Conservation (phyloP, 2,888 invertebrate genomes). For the Heteropelma amictum region DNA sequence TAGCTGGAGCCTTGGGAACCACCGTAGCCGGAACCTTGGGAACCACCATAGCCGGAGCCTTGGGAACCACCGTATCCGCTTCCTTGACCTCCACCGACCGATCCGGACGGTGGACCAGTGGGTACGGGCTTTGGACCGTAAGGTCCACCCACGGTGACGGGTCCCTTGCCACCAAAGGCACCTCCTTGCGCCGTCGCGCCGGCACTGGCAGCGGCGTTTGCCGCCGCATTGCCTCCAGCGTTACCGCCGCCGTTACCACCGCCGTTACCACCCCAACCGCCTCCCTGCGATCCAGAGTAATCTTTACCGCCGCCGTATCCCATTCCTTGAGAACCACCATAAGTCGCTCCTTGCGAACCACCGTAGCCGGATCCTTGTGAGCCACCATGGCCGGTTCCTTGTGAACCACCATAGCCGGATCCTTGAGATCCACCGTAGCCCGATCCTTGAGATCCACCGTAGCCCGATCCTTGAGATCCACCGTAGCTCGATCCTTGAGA, state of each 20-base stretch:
- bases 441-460: not conserved
- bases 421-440: slow-evolving; percentile 1
- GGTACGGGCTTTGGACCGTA: too few relatives aligned
- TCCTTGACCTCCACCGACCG: too few relatives aligned
- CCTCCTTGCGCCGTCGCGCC: too few relatives aligned
- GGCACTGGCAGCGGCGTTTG: too few relatives aligned
- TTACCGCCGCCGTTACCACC: too few relatives aligned
- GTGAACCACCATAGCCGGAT: slow-evolving; percentile 8
- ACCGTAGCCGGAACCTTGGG: slow-evolving; percentile 1
- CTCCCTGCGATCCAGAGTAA: not conserved
- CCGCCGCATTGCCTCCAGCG: too few relatives aligned
- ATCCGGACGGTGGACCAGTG: too few relatives aligned
- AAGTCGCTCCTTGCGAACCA: not conserved
- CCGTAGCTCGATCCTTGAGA: slow-evolving; percentile 1
- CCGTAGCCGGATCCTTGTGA: slow-evolving; percentile 28
- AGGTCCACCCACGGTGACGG: too few relatives aligned
- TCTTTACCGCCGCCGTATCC: too few relatives aligned
- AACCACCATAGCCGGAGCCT: slow-evolving; percentile 1
- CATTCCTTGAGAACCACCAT: slow-evolving; percentile 5
- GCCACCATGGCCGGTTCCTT: not conserved
- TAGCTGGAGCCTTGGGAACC: slow-evolving; percentile 15
- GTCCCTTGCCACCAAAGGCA: not conserved
- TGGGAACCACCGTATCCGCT: not conserved
- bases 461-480: not conserved
- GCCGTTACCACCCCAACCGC: slow-evolving; percentile 1